Conservation (phyloP, 1,140 invertebrate species). For the Cydia amplana region DNA sequence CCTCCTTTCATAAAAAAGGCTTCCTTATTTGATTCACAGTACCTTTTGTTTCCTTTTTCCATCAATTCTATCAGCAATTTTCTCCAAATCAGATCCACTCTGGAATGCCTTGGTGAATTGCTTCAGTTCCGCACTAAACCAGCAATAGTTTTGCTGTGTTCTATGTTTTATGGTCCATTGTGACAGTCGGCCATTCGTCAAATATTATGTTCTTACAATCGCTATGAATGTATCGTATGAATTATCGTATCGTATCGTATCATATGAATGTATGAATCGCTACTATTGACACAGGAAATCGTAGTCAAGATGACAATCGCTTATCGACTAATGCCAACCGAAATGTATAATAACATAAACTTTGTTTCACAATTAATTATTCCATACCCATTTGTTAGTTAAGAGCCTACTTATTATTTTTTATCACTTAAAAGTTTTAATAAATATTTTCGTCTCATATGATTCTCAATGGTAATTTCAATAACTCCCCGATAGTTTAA, state of each 20-base stretch:
- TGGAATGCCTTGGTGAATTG: background rate
- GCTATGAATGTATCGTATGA: no score
- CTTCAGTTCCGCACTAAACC: background rate
- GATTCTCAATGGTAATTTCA: background rate
- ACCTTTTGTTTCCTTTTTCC: background rate
- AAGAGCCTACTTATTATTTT: background rate
- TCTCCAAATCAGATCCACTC: background rate
- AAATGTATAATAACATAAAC: no score
- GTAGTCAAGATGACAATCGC: no score
- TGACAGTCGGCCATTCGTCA: background rate
- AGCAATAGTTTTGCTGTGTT: background rate
- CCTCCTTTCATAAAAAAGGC: no score
- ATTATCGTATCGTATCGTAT: no score
- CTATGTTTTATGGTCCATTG: slow-evolving; percentile 8
- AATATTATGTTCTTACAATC: no score
- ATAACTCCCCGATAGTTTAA: background rate
- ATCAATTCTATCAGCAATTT: background rate
- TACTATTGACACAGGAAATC: no score
- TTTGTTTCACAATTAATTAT: no score
- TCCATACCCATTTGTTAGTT: no score
- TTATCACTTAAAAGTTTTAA: background rate
- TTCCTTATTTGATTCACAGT: no score
- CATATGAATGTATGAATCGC: no score
- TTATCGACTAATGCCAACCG: no score
- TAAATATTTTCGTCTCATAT: background rate